Conservation (phyloP, 1,140 invertebrate species). For the Drosophila bocki region DNA sequence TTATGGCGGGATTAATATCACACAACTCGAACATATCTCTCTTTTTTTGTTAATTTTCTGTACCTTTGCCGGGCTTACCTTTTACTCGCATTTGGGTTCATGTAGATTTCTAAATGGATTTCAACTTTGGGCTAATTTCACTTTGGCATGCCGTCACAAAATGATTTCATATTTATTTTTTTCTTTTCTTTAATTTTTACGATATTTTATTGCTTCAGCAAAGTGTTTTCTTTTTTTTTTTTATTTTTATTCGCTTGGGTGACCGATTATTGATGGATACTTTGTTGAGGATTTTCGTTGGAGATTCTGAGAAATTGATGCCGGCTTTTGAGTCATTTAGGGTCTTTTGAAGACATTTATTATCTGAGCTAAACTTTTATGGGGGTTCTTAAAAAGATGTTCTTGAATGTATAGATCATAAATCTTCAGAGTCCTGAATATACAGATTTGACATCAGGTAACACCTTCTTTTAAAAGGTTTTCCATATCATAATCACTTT, state of each 20-base stretch:
- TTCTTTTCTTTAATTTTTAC: constrained; percentile 19
- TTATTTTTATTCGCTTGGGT: neutral
- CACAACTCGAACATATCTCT: constrained; percentile 48
- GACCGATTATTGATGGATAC: constrained; percentile 49
- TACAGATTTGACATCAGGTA: neutral
- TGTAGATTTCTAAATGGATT: constrained; percentile 78
- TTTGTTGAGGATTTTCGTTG: constrained; percentile 24
- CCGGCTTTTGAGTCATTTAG: constrained; percentile 26
- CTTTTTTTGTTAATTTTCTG: constrained; percentile 31
- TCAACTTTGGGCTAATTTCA: constrained; percentile 80
- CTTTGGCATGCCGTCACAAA: constrained; percentile 61
- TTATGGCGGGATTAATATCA: constrained; percentile 71
- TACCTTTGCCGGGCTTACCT: constrained; percentile 28
- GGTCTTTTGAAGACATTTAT: constrained; percentile 31
- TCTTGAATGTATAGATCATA: constrained; percentile 30
- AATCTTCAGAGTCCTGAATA: constrained; percentile 8
- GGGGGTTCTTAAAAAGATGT: constrained; percentile 18
- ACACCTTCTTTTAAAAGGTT: neutral
- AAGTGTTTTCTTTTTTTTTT: constrained; percentile 9
- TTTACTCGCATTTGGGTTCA: constrained; percentile 57
- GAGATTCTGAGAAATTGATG: constrained; percentile 32
- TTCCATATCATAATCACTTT: neutral
- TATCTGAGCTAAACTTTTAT: constrained; percentile 17
- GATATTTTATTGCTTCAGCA: constrained; percentile 15
- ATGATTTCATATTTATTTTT: constrained; percentile 58